These are phyloP conservation scores for Brachyalestes nurse DNA, from an alignment of 2,797 vertebrate species.

Conservation along the genomic window DNA sequence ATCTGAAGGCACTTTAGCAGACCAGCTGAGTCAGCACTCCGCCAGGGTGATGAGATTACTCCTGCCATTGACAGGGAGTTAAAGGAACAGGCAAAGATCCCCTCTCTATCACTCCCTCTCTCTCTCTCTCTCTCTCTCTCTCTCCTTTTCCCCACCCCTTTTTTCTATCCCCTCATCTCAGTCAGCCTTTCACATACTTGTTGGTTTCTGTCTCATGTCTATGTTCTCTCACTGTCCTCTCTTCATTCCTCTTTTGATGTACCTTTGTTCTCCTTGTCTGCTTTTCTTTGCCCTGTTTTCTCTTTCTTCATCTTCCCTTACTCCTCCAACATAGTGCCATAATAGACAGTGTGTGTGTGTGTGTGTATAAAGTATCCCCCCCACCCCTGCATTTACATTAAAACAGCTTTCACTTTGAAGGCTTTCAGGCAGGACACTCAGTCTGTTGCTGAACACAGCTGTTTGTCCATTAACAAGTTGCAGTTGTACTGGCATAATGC, in stretches of 20 bases:
- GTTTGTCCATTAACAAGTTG: constrained; percentile 48
- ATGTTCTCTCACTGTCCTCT: background rate
- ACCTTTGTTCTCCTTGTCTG: background rate
- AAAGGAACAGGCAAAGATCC: constrained; percentile 83
- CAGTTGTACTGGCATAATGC: constrained; percentile 29
- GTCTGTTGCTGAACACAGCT: constrained; percentile 49
- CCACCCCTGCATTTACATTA: constrained; percentile 49
- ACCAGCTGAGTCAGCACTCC: constrained; percentile 90
- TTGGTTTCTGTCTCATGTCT: background rate
- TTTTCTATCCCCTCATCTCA: background rate
- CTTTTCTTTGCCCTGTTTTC: too few relatives aligned
- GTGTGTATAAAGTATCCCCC: constrained; percentile 43
- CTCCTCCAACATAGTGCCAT: constrained; percentile 42
- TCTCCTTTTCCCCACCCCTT: background rate
- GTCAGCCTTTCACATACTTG: background rate
- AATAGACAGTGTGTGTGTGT: constrained; percentile 23
- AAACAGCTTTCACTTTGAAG: constrained; percentile 65
- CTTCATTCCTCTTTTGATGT: background rate
- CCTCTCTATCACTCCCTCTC: constrained; percentile 25
- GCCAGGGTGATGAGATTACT: constrained; percentile 90
- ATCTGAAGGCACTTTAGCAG: constrained; percentile 90
- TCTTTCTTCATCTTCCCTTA: background rate
- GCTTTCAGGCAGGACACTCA: constrained; percentile 58
- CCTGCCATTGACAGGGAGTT: constrained; percentile 86
- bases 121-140: constrained; percentile 8